Conservation (phyloP, 1,140 invertebrate species). For the Bombus confusus region DNA sequence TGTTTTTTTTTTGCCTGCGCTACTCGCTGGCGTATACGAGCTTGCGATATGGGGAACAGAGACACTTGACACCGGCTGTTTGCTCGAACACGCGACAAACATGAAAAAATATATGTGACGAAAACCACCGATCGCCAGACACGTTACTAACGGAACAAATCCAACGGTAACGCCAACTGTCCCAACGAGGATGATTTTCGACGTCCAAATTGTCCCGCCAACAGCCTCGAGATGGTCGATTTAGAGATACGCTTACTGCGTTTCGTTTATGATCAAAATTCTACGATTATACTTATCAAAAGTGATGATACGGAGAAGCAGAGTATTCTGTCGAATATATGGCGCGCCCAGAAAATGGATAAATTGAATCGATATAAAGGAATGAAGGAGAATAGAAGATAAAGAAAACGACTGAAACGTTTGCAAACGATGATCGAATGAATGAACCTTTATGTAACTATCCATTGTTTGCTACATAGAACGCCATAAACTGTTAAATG, state of each 20-base stretch:
- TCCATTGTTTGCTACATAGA: not conserved
- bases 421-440: no score
- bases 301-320: no score
- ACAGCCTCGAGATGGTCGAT: not conserved
- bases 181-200: not conserved
- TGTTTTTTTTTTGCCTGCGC: not conserved
- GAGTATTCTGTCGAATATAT: no score
- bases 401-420: no score
- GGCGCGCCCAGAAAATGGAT: not conserved
- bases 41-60: conserved; percentile 22
- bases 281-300: not conserved
- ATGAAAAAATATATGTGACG: conserved; percentile 1
- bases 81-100: conserved; percentile 23
- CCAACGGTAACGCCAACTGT: not conserved
- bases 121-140: conserved; percentile 10
- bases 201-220: not conserved
- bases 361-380: not conserved
- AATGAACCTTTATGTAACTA: no score
- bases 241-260: not conserved
- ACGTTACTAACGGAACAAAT: conserved; percentile 15
- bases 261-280: not conserved
- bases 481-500: not conserved
- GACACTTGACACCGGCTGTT: conserved; percentile 34
- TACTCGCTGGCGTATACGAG: conserved; percentile 29
- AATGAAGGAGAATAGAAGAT: not conserved